These are phyloP conservation scores for Drosophila paracracens DNA, from an alignment of 2,888 invertebrate genomes.

Conservation along the genomic window DNA sequence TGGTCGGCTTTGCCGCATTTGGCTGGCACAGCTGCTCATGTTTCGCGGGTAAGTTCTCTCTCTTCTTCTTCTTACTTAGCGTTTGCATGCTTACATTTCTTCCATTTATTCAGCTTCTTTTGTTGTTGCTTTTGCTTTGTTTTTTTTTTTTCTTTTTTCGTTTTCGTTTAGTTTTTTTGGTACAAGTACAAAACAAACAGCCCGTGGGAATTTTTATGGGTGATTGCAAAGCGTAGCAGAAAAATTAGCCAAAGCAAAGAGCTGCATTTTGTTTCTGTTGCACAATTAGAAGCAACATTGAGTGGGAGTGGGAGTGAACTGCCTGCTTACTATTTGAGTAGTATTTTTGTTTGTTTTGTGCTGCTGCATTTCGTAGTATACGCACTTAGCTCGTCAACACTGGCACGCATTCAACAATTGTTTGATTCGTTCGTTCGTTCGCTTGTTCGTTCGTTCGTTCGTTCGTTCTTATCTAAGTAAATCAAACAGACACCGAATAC, in stretches of 20 bases:
- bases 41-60: constrained; percentile 74
- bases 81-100: constrained; percentile 23
- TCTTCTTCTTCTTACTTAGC: background rate
- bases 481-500: constrained; percentile 41
- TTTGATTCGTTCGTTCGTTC: background rate
- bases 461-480: constrained; percentile 31
- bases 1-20: constrained; percentile 57
- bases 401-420: background rate
- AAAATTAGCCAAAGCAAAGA: constrained; percentile 43
- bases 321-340: background rate
- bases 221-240: constrained; percentile 42
- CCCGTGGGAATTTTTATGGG: constrained; percentile 66
- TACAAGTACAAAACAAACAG: constrained; percentile 73
- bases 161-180: constrained; percentile 19
- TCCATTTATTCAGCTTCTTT: constrained; percentile 35
- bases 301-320: background rate
- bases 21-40: constrained; percentile 72
- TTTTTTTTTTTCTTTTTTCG: constrained; percentile 5
- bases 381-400: background rate
- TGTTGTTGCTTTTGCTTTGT: constrained; percentile 25
- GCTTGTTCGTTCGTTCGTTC: background rate
- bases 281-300: constrained; percentile 4
- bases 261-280: constrained; percentile 21
- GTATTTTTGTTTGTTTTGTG: background rate
- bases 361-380: constrained; percentile 2